phyloP scores from a whole-genome alignment of 1,140 invertebrate species.

The Drosophila carrolli region DNA sequence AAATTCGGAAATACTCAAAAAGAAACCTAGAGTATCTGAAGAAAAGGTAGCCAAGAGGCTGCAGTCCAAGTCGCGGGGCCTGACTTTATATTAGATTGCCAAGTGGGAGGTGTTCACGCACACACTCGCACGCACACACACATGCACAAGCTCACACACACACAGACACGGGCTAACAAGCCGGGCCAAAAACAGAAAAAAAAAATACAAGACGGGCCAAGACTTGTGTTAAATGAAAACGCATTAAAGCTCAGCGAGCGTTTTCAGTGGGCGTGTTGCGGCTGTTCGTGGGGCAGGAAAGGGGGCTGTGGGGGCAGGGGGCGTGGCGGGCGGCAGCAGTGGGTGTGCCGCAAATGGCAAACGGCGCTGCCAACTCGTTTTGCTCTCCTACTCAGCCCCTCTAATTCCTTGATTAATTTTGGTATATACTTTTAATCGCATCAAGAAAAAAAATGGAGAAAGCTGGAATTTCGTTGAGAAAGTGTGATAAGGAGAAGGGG shows the following conservation, averaged over 20 bases:
- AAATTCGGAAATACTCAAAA: background rate
- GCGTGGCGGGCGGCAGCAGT: constrained; percentile 31
- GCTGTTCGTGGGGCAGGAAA: background rate
- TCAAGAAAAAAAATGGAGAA: background rate
- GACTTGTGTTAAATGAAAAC: constrained; percentile 78
- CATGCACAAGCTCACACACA: constrained; percentile 5
- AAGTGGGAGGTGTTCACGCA: constrained; percentile 79
- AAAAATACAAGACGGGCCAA: constrained; percentile 16
- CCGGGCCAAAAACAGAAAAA: constrained; percentile 22
- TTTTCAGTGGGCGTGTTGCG: constrained; percentile 71
- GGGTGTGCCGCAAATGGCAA: constrained; percentile 45
- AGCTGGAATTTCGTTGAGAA: constrained; percentile 2
- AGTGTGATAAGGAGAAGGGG: background rate
- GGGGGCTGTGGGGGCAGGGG: background rate
- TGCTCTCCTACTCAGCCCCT: background rate
- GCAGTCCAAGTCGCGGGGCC: constrained; percentile 18
- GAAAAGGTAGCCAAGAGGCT: constrained; percentile 33
- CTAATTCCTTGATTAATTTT: constrained; percentile 11
- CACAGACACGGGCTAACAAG: constrained; percentile 57
- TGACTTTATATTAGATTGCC: constrained; percentile 75
- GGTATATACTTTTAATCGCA: constrained; percentile 8
- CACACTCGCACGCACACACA: constrained; percentile 36
- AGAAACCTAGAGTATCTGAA: constrained; percentile 7
- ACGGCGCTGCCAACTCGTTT: constrained; percentile 45
- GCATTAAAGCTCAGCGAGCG: constrained; percentile 77